These are phyloP conservation scores for Brachionus manjavacas DNA, from an alignment of 1,140 invertebrate species.

Conservation along the genomic window DNA sequence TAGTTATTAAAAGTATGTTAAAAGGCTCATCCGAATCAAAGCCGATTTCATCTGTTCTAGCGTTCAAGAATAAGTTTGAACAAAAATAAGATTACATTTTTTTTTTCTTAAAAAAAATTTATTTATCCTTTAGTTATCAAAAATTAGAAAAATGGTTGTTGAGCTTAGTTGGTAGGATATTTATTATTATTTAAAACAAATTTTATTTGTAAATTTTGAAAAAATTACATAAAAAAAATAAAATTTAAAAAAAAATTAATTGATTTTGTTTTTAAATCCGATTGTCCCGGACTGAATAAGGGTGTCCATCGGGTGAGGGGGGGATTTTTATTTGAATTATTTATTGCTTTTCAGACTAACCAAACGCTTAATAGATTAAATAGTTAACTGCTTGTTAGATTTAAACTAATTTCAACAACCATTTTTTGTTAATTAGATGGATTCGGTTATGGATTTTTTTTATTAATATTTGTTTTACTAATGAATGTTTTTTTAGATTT, in stretches of 20 bases:
- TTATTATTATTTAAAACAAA: background rate
- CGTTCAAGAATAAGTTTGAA: slow-evolving; percentile 38
- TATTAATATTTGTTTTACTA: background rate
- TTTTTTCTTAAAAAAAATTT: background rate
- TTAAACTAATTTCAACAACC: slow-evolving; percentile 38
- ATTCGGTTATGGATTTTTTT: background rate
- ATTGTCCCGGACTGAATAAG: background rate
- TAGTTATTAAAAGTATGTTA: slow-evolving; percentile 68
- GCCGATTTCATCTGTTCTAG: slow-evolving; percentile 32
- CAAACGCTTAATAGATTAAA: background rate
- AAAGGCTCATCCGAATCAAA: slow-evolving; percentile 29
- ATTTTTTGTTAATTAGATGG: background rate
- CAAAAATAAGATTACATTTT: background rate
- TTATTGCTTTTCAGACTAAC: slow-evolving; percentile 8
- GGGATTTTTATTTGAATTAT: background rate
- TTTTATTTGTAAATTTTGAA: slow-evolving; percentile 6
- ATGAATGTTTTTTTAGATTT: slow-evolving; percentile 38
- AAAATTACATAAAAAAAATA: slow-evolving; percentile 14
- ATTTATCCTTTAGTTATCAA: slow-evolving; percentile 12
- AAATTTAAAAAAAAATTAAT: background rate
- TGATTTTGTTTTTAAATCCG: background rate
- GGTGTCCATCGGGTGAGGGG: background rate
- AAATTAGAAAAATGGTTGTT: slow-evolving; percentile 26
- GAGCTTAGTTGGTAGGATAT: slow-evolving; percentile 17
- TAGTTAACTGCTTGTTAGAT: background rate